phyloP scores from a whole-genome alignment of 2,113 vertebrate species.

The Rafetus swinhoei region DNA sequence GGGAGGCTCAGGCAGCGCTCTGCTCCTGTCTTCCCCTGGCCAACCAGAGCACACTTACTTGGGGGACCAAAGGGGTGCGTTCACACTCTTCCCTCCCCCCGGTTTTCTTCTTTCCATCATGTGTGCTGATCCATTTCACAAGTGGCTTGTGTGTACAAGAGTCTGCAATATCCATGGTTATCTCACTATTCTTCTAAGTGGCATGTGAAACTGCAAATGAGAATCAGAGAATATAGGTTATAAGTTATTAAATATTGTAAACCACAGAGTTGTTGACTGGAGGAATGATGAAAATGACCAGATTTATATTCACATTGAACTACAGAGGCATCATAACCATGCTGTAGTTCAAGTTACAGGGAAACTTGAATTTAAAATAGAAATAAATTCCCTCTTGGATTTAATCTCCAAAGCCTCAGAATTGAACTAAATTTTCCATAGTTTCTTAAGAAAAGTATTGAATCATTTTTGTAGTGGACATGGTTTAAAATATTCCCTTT shows the following conservation, averaged over 20 bases:
- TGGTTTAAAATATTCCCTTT: background rate
- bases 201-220: background rate
- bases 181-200: background rate
- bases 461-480: background rate
- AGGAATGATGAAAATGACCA: background rate
- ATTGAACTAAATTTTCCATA: background rate
- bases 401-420: background rate
- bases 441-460: background rate
- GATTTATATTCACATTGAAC: background rate
- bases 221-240: background rate
- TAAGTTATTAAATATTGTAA: background rate
- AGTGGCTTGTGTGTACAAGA: constrained; percentile 15
- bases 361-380: background rate
- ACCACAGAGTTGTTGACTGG: background rate
- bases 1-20: too few relatives aligned
- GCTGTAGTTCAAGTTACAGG: background rate
- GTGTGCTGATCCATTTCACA: constrained; percentile 35
- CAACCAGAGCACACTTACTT: too few relatives aligned
- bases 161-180: background rate
- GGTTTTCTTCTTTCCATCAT: constrained; percentile 25
- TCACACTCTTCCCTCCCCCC: too few relatives aligned
- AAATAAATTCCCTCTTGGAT: background rate
- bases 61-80: too few relatives aligned
- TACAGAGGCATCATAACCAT: background rate
- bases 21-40: too few relatives aligned